Conservation (phyloP, 2,113 vertebrate species). For the Antechinus flavipes region DNA sequence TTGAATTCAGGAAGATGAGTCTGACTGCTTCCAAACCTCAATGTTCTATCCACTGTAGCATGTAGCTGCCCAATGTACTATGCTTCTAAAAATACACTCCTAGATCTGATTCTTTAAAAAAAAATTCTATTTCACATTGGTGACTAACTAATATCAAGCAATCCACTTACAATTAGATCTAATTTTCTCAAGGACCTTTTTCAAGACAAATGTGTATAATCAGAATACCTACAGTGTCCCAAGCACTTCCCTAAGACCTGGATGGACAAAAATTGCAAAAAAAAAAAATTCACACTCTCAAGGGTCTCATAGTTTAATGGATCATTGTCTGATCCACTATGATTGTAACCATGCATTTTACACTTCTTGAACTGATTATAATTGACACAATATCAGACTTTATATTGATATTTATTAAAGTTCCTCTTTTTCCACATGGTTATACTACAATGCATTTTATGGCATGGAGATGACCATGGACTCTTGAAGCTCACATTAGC, state of each 20-base stretch:
- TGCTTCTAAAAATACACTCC: not conserved
- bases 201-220: too few relatives aligned
- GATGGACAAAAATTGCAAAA: not conserved
- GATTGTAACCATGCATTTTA: not conserved
- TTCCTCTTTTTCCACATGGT: not conserved
- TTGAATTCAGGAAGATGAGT: not conserved
- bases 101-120: not conserved
- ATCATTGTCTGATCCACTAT: not conserved
- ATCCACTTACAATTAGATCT: not conserved
- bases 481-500: not conserved
- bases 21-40: not conserved
- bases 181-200: not conserved
- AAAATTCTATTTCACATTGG: not conserved
- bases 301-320: not conserved
- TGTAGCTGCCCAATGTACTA: not conserved
- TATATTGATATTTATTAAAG: too few relatives aligned
- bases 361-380: too few relatives aligned
- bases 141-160: not conserved
- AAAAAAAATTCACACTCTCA: not conserved
- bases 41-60: not conserved
- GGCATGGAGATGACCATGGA: not conserved
- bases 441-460: not conserved
- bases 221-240: too few relatives aligned
- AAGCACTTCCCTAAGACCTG: not conserved
- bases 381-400: too few relatives aligned